Percentiles rank a stretch among this genome's conserved stretches.
phyloP scores from a whole-genome alignment of 2,888 invertebrate species.

The Tinea trinotella region DNA sequence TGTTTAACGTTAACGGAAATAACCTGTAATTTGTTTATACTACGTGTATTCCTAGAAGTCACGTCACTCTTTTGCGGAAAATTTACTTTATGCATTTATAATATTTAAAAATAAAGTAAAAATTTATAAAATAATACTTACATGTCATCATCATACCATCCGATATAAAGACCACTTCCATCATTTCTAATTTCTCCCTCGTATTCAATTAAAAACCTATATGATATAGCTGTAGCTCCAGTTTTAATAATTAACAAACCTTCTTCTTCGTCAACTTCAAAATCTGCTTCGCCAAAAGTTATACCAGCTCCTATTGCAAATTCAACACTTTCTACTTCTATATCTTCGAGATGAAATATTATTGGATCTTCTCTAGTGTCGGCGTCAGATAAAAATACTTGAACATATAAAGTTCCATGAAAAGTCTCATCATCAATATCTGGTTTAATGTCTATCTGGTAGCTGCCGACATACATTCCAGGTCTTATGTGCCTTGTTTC shows the following conservation, averaged over 20 bases:
- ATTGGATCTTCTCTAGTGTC: constrained; percentile 33
- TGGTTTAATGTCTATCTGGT: constrained; percentile 34
- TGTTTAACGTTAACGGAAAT: no score
- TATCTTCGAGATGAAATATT: constrained; percentile 31
- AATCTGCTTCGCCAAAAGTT: constrained; percentile 24
- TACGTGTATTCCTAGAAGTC: no score
- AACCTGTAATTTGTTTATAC: no score
- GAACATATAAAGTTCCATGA: constrained; percentile 30
- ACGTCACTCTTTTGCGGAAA: no score
- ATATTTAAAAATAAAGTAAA: no score
- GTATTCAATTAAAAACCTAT: constrained; percentile 36
- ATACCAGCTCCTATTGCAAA: constrained; percentile 30
- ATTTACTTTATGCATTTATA: no score
- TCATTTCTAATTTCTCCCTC: constrained; percentile 29
- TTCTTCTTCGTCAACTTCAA: constrained; percentile 28
- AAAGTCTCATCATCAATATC: constrained; percentile 31
- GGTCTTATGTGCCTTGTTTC: constrained; percentile 31
- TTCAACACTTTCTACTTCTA: constrained; percentile 32
- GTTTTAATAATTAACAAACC: constrained; percentile 35
- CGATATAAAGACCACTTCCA: constrained; percentile 35
- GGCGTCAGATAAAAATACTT: constrained; percentile 30
- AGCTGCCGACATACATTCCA: constrained; percentile 35
- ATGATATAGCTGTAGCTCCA: constrained; percentile 27
- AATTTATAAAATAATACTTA: no score
- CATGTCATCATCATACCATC: constrained; percentile 30